Conservation (phyloP, 2,797 vertebrate genomes). For the Aplochiton taeniatus region DNA sequence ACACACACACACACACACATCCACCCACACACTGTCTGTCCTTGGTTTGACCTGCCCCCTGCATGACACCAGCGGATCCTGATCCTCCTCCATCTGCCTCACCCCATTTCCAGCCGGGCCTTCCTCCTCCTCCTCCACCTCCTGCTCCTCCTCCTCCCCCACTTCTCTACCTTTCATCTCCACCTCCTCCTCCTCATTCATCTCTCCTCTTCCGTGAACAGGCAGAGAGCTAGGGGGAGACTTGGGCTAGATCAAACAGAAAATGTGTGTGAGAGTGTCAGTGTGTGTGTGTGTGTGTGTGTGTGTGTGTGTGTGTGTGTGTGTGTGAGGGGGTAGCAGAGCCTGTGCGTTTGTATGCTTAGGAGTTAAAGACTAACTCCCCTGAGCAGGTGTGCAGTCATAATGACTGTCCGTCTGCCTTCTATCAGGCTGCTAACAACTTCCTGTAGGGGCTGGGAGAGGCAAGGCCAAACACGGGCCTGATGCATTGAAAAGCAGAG, state of each 20-base stretch:
- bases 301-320: conserved; percentile 14
- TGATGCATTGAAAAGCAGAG: conserved; percentile 43
- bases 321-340: not conserved
- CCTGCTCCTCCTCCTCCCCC: conserved; percentile 47
- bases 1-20: conserved; percentile 18
- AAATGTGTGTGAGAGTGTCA: conserved; percentile 2
- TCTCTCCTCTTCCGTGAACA: conserved; percentile 49
- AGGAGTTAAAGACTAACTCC: conserved; percentile 75
- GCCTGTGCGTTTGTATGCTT: conserved; percentile 44
- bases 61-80: conserved; percentile 33
- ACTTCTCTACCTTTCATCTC: conserved; percentile 49
- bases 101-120: conserved; percentile 44
- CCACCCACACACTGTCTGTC: conserved; percentile 9
- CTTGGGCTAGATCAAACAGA: conserved; percentile 35
- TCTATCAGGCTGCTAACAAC: conserved; percentile 67
- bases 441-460: conserved; percentile 65
- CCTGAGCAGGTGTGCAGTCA: conserved; percentile 69
- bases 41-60: conserved; percentile 48
- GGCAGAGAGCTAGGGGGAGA: conserved; percentile 56
- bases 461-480: conserved; percentile 65
- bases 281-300: not conserved
- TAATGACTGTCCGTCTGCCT: conserved; percentile 68
- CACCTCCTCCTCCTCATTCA: conserved; percentile 57
- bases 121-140: conserved; percentile 46
- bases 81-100: conserved; percentile 37